Conservation (phyloP, 2,888 invertebrate genomes). For the Drosophila planitibia region DNA sequence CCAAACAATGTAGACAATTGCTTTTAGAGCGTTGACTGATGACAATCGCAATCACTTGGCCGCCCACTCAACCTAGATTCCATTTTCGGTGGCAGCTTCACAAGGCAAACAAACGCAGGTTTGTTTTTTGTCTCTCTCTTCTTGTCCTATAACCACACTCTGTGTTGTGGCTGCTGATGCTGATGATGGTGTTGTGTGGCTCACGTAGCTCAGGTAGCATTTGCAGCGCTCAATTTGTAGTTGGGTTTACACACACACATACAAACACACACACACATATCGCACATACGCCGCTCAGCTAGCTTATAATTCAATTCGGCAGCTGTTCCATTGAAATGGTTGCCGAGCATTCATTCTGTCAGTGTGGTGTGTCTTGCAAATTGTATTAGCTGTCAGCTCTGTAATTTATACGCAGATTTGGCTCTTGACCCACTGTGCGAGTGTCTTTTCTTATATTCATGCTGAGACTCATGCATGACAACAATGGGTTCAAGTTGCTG, state of each 20-base stretch:
- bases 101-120: slow-evolving; percentile 52
- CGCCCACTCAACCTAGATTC: slow-evolving; percentile 78
- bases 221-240: slow-evolving; percentile 71
- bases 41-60: slow-evolving; percentile 79
- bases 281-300: slow-evolving; percentile 58
- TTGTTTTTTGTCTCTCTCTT: slow-evolving; percentile 7
- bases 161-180: slow-evolving; percentile 14
- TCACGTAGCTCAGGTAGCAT: slow-evolving; percentile 64
- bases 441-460: slow-evolving; percentile 24
- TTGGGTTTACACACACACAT: slow-evolving; percentile 18
- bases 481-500: slow-evolving; percentile 77
- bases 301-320: slow-evolving; percentile 63
- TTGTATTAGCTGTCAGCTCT: slow-evolving; percentile 67
- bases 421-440: slow-evolving; percentile 44
- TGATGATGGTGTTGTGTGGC: slow-evolving; percentile 32
- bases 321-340: slow-evolving; percentile 42
- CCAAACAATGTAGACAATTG: slow-evolving; percentile 81
- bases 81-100: slow-evolving; percentile 57
- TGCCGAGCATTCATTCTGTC: slow-evolving; percentile 19
- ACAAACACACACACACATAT: slow-evolving; percentile 30
- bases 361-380: slow-evolving; percentile 52
- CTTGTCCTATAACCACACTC: background rate
- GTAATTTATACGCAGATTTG: slow-evolving; percentile 53
- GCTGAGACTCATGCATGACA: slow-evolving; percentile 57
- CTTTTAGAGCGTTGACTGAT: slow-evolving; percentile 80